phyloP scores from a whole-genome alignment of 2,113 vertebrate species.

The Paedocypris sp. region DNA sequence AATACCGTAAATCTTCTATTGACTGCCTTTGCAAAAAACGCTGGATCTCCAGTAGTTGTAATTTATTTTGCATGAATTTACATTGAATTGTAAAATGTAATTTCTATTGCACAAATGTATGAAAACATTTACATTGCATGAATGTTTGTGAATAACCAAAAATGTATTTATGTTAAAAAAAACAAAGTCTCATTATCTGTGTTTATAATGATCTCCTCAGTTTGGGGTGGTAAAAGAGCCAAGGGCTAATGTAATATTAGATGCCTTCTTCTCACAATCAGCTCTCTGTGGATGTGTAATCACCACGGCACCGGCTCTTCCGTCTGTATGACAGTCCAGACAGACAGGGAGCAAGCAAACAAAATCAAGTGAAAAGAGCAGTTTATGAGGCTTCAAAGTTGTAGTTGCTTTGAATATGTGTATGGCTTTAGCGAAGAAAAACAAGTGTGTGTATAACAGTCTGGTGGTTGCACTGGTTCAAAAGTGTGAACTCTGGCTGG shows the following conservation, averaged over 20 bases:
- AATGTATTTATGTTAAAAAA: no score
- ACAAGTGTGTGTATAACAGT: constrained; percentile 9
- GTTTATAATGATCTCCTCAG: no score
- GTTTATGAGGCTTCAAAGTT: not conserved
- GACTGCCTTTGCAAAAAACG: no score
- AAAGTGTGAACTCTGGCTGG: not conserved
- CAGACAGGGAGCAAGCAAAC: not conserved
- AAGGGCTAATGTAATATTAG: not conserved
- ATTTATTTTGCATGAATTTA: no score
- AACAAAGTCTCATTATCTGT: no score
- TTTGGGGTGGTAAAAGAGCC: not conserved
- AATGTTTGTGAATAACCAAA: no score
- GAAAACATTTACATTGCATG: no score
- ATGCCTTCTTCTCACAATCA: constrained; percentile 17
- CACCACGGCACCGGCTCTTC: not conserved
- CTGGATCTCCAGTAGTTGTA: no score
- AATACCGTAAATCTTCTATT: no score
- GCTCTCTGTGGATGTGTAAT: not conserved
- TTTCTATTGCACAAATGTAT: no score
- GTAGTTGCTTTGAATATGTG: not conserved
- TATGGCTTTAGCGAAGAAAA: not conserved
- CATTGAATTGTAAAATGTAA: no score
- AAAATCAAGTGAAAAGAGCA: not conserved
- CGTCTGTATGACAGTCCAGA: not conserved
- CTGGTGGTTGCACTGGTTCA: not conserved